Base-by-base conservation (phyloP, 2,888 invertebrate genomes). In the Glyphotaelius pellucidus region DNA sequence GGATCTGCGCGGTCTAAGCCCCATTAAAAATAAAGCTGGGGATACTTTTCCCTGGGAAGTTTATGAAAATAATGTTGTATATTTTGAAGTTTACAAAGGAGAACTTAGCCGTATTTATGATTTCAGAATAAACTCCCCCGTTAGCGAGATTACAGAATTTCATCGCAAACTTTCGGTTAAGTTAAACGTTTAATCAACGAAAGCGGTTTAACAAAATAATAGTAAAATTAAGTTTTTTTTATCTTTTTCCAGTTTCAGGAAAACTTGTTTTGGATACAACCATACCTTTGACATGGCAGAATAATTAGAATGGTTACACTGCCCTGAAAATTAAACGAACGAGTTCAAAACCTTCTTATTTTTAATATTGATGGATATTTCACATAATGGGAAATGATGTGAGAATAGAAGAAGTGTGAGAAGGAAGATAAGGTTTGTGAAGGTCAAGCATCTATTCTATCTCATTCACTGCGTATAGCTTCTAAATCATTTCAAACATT, bases 21-120 rank as follows among this genome's bases (percentile, higher is more conserved):
- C 67, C 67, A 67, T 67, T 67, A 67, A 67, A 67, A 67, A 67
- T 67, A 67, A 67, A 67, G 67, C 67, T 25, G 67, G 67, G 67
- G 25, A 67, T 67, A 67, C 67, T 67, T 67, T 67, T 67, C 52
- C 25, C 52, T 67, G 19, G 9, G n/a, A 67, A 67, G 67, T 67
- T 67, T 67, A 67, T 67, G n/a, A 67, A 67, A 67, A 67, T 67
- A 67, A 67, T n/a, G 67, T 67, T 67, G 67, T n/a, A 67, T 67
- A 67, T 67, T 67, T 67, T n/a, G 67, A 67, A 67, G 1, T 67
- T 67, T n/a, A 67, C 67, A 67, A 67, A n/a, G 67, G n/a, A 19
- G 67, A 67, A 67, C 67, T n/a, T 52, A 52, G 52, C 52, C 52
- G 52, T 52, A 52, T 52, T 52, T 67, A 67, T 67, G 67, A n/a